A percentile compares a stretch with the other conserved stretches of the same genome.
Conservation (phyloP, 2,888 invertebrate species). For the Eupithecia exiguata region DNA sequence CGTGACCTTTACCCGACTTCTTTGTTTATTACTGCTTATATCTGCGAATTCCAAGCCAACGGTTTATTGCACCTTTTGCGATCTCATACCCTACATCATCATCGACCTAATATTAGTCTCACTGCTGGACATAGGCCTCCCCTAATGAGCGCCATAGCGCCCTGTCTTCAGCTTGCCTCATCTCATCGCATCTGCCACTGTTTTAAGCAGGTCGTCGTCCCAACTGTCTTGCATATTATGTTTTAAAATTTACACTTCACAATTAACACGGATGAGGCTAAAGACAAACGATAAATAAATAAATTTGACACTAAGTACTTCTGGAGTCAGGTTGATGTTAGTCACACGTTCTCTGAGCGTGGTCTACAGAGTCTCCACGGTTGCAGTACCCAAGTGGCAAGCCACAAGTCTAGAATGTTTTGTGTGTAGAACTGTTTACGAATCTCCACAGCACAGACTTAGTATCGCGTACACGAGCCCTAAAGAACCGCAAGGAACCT, state of each 20-base stretch:
- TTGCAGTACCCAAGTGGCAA: background rate
- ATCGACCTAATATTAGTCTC: too few species aligned
- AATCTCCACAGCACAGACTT: background rate
- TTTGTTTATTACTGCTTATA: background rate
- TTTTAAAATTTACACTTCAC: background rate
- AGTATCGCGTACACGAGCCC: background rate
- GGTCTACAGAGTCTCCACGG: background rate
- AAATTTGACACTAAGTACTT: background rate
- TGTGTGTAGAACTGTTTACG: background rate
- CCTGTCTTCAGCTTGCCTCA: too few species aligned
- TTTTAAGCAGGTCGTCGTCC: too few species aligned
- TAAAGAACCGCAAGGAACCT: slow-evolving; percentile 10
- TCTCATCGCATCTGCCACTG: too few species aligned
- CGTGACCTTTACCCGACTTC: background rate
- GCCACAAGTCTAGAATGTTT: background rate
- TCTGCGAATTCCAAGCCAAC: background rate
- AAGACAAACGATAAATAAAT: background rate
- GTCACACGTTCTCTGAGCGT: too few species aligned
- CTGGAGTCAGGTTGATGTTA: too few species aligned
- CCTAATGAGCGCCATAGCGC: too few species aligned
- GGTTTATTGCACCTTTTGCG: background rate
- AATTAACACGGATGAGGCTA: background rate
- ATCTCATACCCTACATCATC: too few species aligned
- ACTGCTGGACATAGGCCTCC: too few species aligned
- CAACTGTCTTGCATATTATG: background rate